Percentiles rank a stretch among this genome's conserved stretches.
Conservation (phyloP, 2,888 invertebrate genomes). For the Dioctria linearis region DNA sequence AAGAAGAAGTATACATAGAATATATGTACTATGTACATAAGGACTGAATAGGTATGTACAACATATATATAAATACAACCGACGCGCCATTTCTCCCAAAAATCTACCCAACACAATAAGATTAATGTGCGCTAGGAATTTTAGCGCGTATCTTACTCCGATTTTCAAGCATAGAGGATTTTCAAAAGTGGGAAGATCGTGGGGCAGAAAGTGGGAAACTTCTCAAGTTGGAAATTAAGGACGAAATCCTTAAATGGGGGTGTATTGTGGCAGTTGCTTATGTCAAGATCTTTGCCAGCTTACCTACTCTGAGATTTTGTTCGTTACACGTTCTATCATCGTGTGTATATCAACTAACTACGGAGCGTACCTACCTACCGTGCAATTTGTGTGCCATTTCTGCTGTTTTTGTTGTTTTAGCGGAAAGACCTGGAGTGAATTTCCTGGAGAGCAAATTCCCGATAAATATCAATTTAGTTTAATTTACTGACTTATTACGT, state of each 20-base stretch:
- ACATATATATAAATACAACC: too few relatives aligned
- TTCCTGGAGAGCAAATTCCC: constrained; percentile 46
- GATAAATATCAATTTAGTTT: constrained; percentile 56
- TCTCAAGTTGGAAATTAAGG: constrained; percentile 37
- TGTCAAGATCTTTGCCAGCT: constrained; percentile 32
- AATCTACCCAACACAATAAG: constrained; percentile 11
- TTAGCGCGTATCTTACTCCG: not conserved
- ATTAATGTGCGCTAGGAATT: constrained; percentile 22
- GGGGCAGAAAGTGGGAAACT: constrained; percentile 9
- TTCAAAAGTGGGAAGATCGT: not conserved
- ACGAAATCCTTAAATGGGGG: constrained; percentile 30
- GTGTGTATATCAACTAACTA: constrained; percentile 4
- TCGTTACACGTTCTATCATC: not conserved
- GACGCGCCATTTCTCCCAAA: not conserved
- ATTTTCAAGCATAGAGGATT: constrained; percentile 12
- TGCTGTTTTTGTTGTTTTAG: not conserved
- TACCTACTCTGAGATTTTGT: constrained; percentile 11
- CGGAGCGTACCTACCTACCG: not conserved
- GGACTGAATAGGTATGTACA: too few relatives aligned
- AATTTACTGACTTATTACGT: constrained; percentile 55
- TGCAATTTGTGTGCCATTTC: not conserved
- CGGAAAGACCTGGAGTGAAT: constrained; percentile 13
- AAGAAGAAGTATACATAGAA: not conserved
- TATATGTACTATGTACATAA: too few relatives aligned
- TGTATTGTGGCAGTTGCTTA: constrained; percentile 45